Evolutionary conservation across 2,888 invertebrate genomes (phyloP).

Genomic region (Pteria penguin): DNA sequence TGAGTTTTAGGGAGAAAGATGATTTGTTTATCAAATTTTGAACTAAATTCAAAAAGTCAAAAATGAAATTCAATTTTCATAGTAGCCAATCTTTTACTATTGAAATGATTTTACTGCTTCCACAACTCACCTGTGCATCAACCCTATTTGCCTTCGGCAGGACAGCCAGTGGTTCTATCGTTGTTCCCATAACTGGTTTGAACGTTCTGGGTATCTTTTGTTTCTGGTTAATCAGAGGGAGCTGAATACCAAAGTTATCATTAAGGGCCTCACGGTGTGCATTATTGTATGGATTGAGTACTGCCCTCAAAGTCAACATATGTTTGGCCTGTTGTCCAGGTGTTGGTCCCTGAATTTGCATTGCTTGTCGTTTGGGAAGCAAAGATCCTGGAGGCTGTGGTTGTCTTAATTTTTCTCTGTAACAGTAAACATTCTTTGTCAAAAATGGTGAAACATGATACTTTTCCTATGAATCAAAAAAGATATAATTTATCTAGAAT

Average conservation of each 20-base stretch:
- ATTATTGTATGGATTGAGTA: conserved; percentile 76
- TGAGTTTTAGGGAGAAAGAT: too few relatives aligned
- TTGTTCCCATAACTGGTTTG: conserved; percentile 71
- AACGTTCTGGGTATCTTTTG: conserved; percentile 56
- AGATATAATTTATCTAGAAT: too few relatives aligned
- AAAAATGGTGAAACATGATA: too few relatives aligned
- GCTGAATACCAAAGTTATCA: conserved; percentile 78
- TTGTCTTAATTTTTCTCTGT: conserved; percentile 56
- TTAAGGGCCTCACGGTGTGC: conserved; percentile 74
- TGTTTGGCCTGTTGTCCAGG: conserved; percentile 72
- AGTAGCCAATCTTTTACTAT: too few relatives aligned
- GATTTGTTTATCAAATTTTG: too few relatives aligned
- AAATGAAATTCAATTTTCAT: too few relatives aligned
- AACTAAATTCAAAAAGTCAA: too few relatives aligned
- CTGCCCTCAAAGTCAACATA: conserved; percentile 60
- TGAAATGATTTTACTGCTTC: too few relatives aligned
- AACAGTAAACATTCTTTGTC: too few relatives aligned
- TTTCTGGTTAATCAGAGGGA: conserved; percentile 74
- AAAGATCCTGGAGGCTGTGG: conserved; percentile 60
- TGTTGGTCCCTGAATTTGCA: conserved; percentile 71
- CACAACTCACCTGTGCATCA: conserved; percentile 76
- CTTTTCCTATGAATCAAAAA: too few relatives aligned
- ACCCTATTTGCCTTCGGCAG: conserved; percentile 78
- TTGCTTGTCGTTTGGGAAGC: conserved; percentile 54
- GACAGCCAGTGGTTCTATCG: conserved; percentile 76